phyloP scores from a whole-genome alignment of 2,113 vertebrate species.

The Brienomyrus brachyistius region DNA sequence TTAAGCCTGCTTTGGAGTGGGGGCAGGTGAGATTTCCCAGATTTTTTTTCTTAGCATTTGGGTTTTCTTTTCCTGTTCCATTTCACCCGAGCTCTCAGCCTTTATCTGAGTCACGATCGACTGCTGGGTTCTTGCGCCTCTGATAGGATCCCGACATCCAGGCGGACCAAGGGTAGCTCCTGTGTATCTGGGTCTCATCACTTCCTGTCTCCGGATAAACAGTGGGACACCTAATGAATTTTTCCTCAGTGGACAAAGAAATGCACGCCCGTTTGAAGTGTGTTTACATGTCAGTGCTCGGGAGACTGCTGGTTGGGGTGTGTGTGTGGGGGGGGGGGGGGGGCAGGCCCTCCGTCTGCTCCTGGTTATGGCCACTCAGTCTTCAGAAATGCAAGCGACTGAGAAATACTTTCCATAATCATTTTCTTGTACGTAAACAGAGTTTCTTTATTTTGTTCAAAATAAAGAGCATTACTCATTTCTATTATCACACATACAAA shows the following conservation, averaged over 20 bases:
- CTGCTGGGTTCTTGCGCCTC: background rate
- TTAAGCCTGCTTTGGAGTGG: background rate
- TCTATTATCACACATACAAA: background rate
- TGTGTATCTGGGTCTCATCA: background rate
- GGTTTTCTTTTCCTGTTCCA: background rate
- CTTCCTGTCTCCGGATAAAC: background rate
- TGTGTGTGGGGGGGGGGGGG: too few relatives aligned
- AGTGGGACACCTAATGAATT: conserved; percentile 15
- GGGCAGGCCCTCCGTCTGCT: background rate
- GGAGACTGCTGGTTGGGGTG: background rate
- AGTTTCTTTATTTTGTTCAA: background rate
- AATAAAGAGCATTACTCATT: background rate
- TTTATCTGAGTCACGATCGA: background rate
- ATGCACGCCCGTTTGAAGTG: conserved; percentile 6
- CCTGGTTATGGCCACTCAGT: background rate
- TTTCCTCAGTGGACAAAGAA: conserved; percentile 7
- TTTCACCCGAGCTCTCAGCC: background rate
- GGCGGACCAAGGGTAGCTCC: background rate
- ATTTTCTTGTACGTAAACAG: background rate
- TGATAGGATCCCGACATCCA: background rate
- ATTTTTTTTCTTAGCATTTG: background rate
- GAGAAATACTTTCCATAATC: background rate
- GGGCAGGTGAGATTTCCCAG: background rate
- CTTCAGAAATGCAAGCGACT: background rate
- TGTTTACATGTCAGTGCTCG: conserved; percentile 16